Evolutionary conservation across 2,113 vertebrate genomes (phyloP).

Genomic region (Otolemur garnettii): DNA sequence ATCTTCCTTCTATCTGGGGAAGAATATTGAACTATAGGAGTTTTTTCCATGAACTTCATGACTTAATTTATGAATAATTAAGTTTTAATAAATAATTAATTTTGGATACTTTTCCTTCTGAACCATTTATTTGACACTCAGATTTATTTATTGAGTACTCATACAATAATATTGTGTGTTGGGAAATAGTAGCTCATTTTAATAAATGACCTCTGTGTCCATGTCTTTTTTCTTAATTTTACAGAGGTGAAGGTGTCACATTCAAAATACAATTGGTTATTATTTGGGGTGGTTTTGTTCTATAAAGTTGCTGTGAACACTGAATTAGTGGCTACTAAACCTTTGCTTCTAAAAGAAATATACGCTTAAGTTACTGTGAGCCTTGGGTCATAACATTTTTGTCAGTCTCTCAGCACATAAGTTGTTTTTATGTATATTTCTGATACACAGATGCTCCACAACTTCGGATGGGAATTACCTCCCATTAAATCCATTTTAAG

Average conservation of each 20-base stretch:
- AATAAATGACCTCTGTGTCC: not conserved
- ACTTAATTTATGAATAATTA: not conserved
- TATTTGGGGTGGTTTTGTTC: conserved; percentile 2
- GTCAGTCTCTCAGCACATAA: not conserved
- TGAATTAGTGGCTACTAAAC: not conserved
- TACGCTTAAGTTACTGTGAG: not conserved
- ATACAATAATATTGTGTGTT: conserved; percentile 5
- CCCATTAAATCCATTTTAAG: not conserved
- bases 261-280: not conserved
- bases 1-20: not conserved
- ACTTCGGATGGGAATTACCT: not conserved
- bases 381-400: not conserved
- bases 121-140: conserved; percentile 21
- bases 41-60: not conserved
- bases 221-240: conserved; percentile 1
- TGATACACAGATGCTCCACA: not conserved
- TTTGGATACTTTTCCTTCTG: not conserved
- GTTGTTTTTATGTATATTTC: not conserved
- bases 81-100: too few species aligned
- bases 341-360: conserved; percentile 2
- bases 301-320: not conserved
- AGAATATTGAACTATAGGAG: not conserved
- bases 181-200: conserved; percentile 42
- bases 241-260: not conserved
- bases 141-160: conserved; percentile 34